Base-by-base conservation (phyloP, 2,797 vertebrate species). In the Thaleichthys pacificus region DNA sequence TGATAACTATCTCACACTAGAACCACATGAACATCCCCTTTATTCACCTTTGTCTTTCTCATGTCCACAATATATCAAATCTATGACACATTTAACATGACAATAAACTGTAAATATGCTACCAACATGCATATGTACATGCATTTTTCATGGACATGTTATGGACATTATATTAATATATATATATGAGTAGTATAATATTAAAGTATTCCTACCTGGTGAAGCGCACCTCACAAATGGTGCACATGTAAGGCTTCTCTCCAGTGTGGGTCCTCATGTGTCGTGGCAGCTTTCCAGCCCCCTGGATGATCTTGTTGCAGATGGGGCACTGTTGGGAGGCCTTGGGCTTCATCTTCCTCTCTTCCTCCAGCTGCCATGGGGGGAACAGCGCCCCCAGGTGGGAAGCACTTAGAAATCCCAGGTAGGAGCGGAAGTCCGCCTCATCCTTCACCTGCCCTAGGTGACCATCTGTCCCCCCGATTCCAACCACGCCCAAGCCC, bases 241-340 rank as follows among this genome's bases (percentile, higher is more conserved):
- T 97, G 89, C 98, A 99, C 96, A 97, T 97, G 85, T 99, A 99
- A 17, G 98, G 98, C 89, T 99, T 99, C 91, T 99, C 98, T 77
- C 98, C 98, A 0, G 98, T 98, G 82, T 99, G 98, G 3, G 98
- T 99, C 82, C 97, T 94, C 97, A 99, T 99, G 92, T 99, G 97
- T 68, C 97, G 91, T 0, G 97, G 98, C 76, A 99, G 94, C 90
- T 99, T 99, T 72, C 98, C 98, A 0, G 98, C 97, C 32, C 98
- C 98, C 92, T 99, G 98, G 89, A 99, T 99, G 86, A 99, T 93
- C 88, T 99, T 99, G 92, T 98, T 98, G 86, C 98, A 99, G 89
- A 99, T 96, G 3, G 98, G 98, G 75, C 98, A 99, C 88, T 99
- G 97, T 89, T 99, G 97, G 0, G 97, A 98, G 0, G 97, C 97